Percentiles rank a stretch among this genome's conserved stretches.
phyloP scores from a whole-genome alignment of 2,113 vertebrate species.

The Periophthalmodon schlosseri region DNA sequence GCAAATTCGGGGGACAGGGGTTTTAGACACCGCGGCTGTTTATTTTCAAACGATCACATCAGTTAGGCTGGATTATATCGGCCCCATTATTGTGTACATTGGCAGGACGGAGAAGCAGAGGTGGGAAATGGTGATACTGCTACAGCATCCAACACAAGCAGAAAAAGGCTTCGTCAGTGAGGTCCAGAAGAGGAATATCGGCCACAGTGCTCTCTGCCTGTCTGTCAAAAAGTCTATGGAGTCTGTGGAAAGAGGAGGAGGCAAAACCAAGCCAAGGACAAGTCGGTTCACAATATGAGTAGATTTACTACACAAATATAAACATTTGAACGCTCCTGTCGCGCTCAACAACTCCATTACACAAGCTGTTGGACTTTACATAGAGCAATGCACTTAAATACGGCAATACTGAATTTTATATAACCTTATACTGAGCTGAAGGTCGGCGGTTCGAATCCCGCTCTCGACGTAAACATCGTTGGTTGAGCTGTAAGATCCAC shows the following conservation, averaged over 20 bases:
- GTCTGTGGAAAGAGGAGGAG: constrained; percentile 8
- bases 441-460: too few relatives aligned
- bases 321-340: background rate
- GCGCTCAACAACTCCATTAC: background rate
- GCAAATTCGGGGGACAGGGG: constrained; percentile 26
- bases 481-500: too few relatives aligned
- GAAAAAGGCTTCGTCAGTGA: constrained; percentile 8
- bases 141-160: constrained; percentile 31
- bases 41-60: constrained; percentile 42
- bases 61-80: constrained; percentile 30
- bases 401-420: background rate
- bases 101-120: constrained; percentile 25
- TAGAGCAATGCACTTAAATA: background rate
- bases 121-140: constrained; percentile 20
- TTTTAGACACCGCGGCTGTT: constrained; percentile 24
- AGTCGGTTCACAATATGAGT: constrained; percentile 36
- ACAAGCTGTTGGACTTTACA: background rate
- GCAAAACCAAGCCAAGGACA: constrained; percentile 43
- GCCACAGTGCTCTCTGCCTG: constrained; percentile 14
- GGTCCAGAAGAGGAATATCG: constrained; percentile 9
- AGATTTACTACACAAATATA: constrained; percentile 20
- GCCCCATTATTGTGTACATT: constrained; percentile 30
- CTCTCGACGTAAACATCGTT: too few relatives aligned
- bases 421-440: background rate
- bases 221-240: constrained; percentile 29